Conservation (phyloP, 1,140 invertebrate genomes). For the Nasonia vitripennis region DNA sequence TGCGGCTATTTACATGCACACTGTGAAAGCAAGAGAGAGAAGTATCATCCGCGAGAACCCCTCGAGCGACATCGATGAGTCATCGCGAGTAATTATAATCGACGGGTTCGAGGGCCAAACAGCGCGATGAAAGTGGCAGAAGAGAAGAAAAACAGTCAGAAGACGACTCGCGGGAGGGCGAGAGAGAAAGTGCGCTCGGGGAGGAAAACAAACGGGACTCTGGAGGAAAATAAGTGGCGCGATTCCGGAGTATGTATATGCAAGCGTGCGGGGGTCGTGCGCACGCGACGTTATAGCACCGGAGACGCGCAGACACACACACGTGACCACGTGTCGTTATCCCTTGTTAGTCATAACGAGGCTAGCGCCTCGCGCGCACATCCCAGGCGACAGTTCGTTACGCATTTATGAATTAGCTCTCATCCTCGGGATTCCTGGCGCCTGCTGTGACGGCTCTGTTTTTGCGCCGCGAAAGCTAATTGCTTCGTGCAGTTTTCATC, state of each 20-base stretch:
- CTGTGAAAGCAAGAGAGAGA: background rate
- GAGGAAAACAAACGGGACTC: conserved; percentile 33
- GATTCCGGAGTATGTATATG: background rate
- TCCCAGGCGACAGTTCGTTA: conserved; percentile 59
- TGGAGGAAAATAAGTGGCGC: conserved; percentile 44
- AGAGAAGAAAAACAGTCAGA: background rate
- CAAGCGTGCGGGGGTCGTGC: background rate
- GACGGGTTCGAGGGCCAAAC: background rate
- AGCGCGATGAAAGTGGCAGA: background rate
- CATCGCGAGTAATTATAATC: background rate
- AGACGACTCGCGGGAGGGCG: background rate
- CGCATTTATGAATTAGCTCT: conserved; percentile 65
- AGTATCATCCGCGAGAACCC: background rate
- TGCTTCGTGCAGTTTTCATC: background rate
- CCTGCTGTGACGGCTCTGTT: background rate
- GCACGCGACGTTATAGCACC: background rate
- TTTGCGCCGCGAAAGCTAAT: conserved; percentile 47
- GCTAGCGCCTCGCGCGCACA: background rate
- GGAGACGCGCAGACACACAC: conserved; percentile 38
- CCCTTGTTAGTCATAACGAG: conserved; percentile 70
- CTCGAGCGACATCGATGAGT: background rate
- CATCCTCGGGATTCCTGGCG: background rate
- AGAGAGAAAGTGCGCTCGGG: background rate
- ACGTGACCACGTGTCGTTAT: conserved; percentile 63
- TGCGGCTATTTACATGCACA: conserved; percentile 13